Evolutionary conservation across 2,888 invertebrate species (phyloP), one percentile per base, ranked within the genome.

Genomic region (Hedychridium roseum): DNA sequence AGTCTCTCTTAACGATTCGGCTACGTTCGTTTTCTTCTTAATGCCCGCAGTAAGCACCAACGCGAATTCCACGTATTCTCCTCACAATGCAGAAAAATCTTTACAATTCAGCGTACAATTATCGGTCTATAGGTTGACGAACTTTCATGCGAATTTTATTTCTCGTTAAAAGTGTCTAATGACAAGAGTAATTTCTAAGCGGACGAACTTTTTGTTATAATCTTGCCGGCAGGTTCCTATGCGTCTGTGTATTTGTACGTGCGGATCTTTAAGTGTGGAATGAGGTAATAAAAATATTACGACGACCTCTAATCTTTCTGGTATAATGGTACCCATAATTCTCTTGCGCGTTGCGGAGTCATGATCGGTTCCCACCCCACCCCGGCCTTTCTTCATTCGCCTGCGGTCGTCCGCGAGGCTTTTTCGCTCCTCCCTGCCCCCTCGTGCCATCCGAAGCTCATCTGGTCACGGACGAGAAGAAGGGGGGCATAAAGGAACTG

Each of bases 311-410:
- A 72, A 73, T 72, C 72, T 72, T 71, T 64, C 62, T 62, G 59
- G 59, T 68, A 70, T 73, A 73, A 73, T 70, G 66, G 70, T 66
- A 61, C 68, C 71, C 72, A 71, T 73, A 71, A 73, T 73, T 73
- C 68, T 64, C 64, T 39, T 50, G 43, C 54, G 51, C 61, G 64
- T 66, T 66, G 61, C 57, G 64, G 56, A 62, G 65, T 60, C 72
- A 62, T 61, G 70, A 73, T 68, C 70, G 61, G 37, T 37, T 26
- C 43, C 30, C 20, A 18, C 17, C 2, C 27, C n/a, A 41, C 17
- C 18, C n/a, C 2, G 14, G 4, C 34, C 16, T 15, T 27, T 16
- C 15, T 20, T 15, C 11, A 9, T 23, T 11, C 31, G 6, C 23
- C 16, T 27, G 17, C 21, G 14, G 6, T 11, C 21, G 27, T 38